These are phyloP conservation scores for Amitus sp. DNA, from an alignment of 2,888 invertebrate species.

Conservation along the genomic window DNA sequence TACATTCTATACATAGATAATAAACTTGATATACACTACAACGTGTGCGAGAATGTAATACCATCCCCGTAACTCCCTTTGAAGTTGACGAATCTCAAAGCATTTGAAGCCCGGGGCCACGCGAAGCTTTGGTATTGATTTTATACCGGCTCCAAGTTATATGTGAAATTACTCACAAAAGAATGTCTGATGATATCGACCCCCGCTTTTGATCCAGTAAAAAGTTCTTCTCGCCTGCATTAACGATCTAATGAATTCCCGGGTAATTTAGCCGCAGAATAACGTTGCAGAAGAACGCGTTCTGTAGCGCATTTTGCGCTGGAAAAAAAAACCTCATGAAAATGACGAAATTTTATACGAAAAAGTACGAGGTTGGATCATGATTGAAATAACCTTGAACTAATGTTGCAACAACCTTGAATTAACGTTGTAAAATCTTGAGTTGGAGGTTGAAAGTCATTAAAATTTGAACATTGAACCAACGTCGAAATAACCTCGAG, in stretches of 20 bases:
- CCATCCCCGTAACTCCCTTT: slow-evolving; percentile 31
- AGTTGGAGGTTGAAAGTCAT: too few species aligned
- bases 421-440: too few species aligned
- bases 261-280: too few species aligned
- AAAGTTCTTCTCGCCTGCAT: not conserved
- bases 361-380: too few species aligned
- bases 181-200: slow-evolving; percentile 37
- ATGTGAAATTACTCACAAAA: slow-evolving; percentile 39
- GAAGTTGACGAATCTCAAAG: slow-evolving; percentile 41
- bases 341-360: too few species aligned
- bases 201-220: slow-evolving; percentile 12
- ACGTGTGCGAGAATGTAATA: slow-evolving; percentile 38
- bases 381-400: too few species aligned
- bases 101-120: slow-evolving; percentile 40
- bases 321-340: too few species aligned
- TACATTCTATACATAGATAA: slow-evolving; percentile 36
- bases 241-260: too few species aligned
- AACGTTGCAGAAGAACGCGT: not conserved
- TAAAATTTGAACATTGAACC: too few species aligned
- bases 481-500: too few species aligned
- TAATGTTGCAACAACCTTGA: too few species aligned
- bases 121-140: slow-evolving; percentile 41
- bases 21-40: slow-evolving; percentile 38
- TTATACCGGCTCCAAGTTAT: slow-evolving; percentile 39
- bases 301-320: too few species aligned